Conservation (phyloP, 2,888 invertebrate species). For the Macrosoma leucophasiata region DNA sequence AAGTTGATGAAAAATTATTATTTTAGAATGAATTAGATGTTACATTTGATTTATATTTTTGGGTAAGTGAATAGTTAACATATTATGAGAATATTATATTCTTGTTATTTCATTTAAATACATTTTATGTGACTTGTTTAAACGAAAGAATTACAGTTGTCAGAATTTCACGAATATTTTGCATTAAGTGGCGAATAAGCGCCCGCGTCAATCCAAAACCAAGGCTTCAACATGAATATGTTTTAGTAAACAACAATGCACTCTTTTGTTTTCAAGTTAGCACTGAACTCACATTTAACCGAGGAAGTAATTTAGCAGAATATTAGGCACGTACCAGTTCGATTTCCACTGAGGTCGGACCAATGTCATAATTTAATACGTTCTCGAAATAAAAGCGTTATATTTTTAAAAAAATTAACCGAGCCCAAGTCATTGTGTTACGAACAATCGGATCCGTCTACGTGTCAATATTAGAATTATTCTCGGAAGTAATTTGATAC, state of each 20-base stretch:
- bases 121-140: too few species aligned
- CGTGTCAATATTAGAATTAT: conserved; percentile 49
- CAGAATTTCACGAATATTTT: too few species aligned
- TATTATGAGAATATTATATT: too few species aligned
- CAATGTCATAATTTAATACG: conserved; percentile 49
- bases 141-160: too few species aligned
- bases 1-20: too few species aligned
- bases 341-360: conserved; percentile 52
- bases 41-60: too few species aligned
- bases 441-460: conserved; percentile 41
- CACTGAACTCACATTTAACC: conserved; percentile 41
- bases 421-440: conserved; percentile 39
- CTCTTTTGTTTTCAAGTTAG: conserved; percentile 41
- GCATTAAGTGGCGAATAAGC: too few species aligned
- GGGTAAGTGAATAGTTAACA: too few species aligned
- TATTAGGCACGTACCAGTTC: conserved; percentile 61
- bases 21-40: too few species aligned
- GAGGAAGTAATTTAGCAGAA: conserved; percentile 65
- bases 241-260: conserved; percentile 28
- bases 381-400: conserved; percentile 39
- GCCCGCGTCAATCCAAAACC: too few species aligned
- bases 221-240: too few species aligned
- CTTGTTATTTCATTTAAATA: too few species aligned
- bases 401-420: conserved; percentile 12
- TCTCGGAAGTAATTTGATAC: conserved; percentile 59